Evolutionary conservation across 2,888 invertebrate species (phyloP), one percentile per base, ranked within the genome.

Genomic region (Frankliniella intonsa): DNA sequence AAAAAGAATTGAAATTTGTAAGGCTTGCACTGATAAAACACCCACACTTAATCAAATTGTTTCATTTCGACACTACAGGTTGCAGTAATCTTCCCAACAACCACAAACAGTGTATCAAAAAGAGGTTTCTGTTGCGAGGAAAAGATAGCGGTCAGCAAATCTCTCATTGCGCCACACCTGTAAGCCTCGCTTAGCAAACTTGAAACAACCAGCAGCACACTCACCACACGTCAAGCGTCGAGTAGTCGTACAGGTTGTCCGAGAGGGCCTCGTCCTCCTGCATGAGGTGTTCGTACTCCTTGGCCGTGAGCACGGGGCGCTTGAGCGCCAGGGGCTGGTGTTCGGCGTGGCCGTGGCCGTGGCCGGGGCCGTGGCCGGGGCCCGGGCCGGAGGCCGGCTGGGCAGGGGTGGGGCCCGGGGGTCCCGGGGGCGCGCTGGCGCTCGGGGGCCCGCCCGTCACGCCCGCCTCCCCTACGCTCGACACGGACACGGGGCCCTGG

Each of bases 161-260:
- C 22, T n/a, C 27, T 51, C 51, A 8, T 38, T 38, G 51, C 12
- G 38, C 25, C 38, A 55, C 81, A 55, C 81, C 81, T 38, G 76
- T 76, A 25, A 76, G 69, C 69, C 69, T 76, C 69, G 69, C 25
- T 9, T 9, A 7, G 25, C 25, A 8, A 11, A 76, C 2, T 9
- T 0, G 69, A 22, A 22, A 76, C 11, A 14, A 0, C 25, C 22
- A 12, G 69, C 22, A 25, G 38, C 19, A 80, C 81, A 89, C 92
- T 90, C 87, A 95, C 97, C 96, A 97, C 80, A 94, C 94, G 87
- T 94, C 92, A 85, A 95, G 91, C 85, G 93, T 93, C 85, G 95
- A 91, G 89, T 96, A 97, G 89, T 97, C 97, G 88, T 97, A 97
- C 27, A 98, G 91, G 89, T 94, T 91, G 85, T 94, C 93, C 84